Base-by-base conservation (phyloP, 1,140 invertebrate species). In the Calliopsis andreniformis region DNA sequence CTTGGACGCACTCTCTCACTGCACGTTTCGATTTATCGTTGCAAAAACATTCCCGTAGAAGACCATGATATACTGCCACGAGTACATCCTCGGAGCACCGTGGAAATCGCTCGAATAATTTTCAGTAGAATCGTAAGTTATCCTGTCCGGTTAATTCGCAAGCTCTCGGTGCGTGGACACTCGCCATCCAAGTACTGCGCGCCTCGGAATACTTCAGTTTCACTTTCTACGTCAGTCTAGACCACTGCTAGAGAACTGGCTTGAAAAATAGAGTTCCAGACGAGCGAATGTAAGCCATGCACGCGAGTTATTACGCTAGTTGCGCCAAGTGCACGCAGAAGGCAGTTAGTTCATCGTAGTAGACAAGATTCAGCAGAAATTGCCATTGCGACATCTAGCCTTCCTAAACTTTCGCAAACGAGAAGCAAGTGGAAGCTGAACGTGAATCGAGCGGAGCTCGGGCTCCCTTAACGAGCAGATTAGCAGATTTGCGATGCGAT, bases 1-100 rank as follows among this genome's bases (percentile, higher is more conserved):
- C 68, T 80, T 64, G 67, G 72, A 53, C 25, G 25, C 25, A n/a
- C 28, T 28, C 32, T 42, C 51, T 20, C 25, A 43, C 43, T 2
- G 20, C 32, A 66, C 32, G 25, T 49, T 59, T 16, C 61, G 53
- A 43, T 56, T 72, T 14, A n/a, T 49, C 53, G 35, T 23, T 20
- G n/a, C 0, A 68, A 64, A 58, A 66, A 66, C 25, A 23, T 32
- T 20, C 20, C 7, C n/a, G 56, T 14, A 0, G 6, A 35, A 59
- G 42, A 43, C 42, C 0, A n/a, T 1, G 23, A 23, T 59, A 35
- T 23, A 35, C 32, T n/a, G 16, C 6, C 3, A 0, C 28, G 3
- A 7, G 55, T 16, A 12, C 35, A 23, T 30, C 12, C 1, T 39
- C 32, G 6, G 32, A 4, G 10, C n/a, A 39, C 23, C 1, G n/a